phyloP scores from a whole-genome alignment of 2,113 vertebrate species.

The Carassius auratus region DNA sequence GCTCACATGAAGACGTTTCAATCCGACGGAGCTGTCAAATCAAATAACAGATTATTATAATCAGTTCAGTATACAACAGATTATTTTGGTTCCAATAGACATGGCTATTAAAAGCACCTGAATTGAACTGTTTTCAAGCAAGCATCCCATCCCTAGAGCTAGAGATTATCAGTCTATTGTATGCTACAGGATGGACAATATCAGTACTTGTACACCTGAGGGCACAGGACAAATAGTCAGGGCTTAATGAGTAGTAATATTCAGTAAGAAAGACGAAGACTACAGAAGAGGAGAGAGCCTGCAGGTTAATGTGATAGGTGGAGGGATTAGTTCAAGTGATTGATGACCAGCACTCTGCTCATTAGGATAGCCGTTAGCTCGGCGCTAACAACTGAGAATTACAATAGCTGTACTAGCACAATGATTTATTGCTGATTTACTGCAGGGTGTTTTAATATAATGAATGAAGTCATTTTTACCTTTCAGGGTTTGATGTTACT shows the following conservation, averaged over 20 bases:
- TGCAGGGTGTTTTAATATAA: background rate
- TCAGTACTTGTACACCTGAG: slow-evolving; percentile 39
- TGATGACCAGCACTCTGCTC: slow-evolving; percentile 66
- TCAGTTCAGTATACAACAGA: background rate
- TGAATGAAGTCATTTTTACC: background rate
- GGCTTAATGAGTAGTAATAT: slow-evolving; percentile 33
- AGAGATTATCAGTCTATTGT: background rate
- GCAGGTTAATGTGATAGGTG: slow-evolving; percentile 43
- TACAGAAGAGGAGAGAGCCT: slow-evolving; percentile 10
- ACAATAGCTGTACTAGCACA: background rate
- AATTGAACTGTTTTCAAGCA: background rate
- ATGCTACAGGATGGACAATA: slow-evolving; percentile 26
- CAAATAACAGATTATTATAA: background rate
- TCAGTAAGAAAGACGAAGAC: slow-evolving; percentile 2
- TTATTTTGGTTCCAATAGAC: background rate
- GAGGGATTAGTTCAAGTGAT: slow-evolving; percentile 48
- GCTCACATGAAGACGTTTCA: background rate
- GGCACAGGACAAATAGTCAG: slow-evolving; percentile 34
- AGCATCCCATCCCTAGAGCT: background rate
- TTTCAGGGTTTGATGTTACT: background rate
- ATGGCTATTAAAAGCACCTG: background rate
- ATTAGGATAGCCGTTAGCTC: slow-evolving; percentile 63
- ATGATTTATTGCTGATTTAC: background rate
- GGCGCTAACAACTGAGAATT: background rate
- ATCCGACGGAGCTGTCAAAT: background rate